Evolutionary conservation across 1,140 invertebrate genomes (phyloP).

Genomic region (Sycophaga agraensis): DNA sequence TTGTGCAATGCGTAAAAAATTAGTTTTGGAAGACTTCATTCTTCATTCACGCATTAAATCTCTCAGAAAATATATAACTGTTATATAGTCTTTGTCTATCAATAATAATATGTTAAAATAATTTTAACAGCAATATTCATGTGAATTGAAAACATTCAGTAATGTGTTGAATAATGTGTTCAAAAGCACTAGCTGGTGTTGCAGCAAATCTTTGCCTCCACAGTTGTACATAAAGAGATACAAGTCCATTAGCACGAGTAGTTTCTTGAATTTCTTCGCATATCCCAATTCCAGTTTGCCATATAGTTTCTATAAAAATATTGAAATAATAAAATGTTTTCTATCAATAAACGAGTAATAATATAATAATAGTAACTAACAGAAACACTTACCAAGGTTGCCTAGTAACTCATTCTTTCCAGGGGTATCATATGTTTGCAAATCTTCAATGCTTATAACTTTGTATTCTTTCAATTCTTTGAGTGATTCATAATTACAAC

Average conservation of each 20-base stretch:
- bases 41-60: conserved; percentile 22
- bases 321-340: background rate
- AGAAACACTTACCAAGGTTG: conserved; percentile 36
- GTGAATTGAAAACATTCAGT: conserved; percentile 51
- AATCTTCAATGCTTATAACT: conserved; percentile 49
- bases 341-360: no score
- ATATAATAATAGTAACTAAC: background rate
- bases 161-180: conserved; percentile 54
- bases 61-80: conserved; percentile 25
- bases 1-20: conserved; percentile 29
- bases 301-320: conserved; percentile 53
- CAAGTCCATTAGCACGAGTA: conserved; percentile 40
- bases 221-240: conserved; percentile 48
- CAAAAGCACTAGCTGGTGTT: conserved; percentile 49
- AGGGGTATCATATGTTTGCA: conserved; percentile 50
- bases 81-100: conserved; percentile 26
- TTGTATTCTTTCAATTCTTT: conserved; percentile 48
- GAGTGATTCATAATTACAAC: conserved; percentile 52
- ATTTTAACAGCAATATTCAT: conserved; percentile 28
- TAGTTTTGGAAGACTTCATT: conserved; percentile 32
- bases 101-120: conserved; percentile 20
- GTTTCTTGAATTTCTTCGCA: conserved; percentile 57
- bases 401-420: conserved; percentile 47
- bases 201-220: conserved; percentile 53
- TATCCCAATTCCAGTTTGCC: conserved; percentile 50